Conservation (phyloP, 37 sponge, comb jelly and placozoan species). For the Eunapius fragilis region DNA sequence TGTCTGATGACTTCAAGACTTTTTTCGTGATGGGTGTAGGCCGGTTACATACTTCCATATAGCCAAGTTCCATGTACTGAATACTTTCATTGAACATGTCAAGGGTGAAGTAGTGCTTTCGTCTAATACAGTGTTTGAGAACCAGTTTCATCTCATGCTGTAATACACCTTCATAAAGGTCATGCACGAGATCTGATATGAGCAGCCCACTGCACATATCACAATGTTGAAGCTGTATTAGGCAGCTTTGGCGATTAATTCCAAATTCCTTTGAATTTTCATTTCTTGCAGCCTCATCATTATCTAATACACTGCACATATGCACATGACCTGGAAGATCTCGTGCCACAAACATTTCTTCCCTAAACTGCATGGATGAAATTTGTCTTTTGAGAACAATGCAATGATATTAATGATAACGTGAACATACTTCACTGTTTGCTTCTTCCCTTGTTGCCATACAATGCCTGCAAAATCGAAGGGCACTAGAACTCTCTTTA, state of each 20-base stretch:
- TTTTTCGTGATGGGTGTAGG: too few relatives aligned
- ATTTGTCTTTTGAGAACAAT: neutral
- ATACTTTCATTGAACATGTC: too few relatives aligned
- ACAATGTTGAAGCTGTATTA: too few relatives aligned
- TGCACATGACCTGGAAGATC: too few relatives aligned
- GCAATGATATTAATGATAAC: neutral
- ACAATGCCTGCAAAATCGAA: conserved; percentile 40
- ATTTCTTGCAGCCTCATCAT: conserved; percentile 3
- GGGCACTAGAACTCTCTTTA: conserved; percentile 48
- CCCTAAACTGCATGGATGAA: neutral
- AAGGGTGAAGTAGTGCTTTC: conserved; percentile 17
- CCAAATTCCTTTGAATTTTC: conserved; percentile 16
- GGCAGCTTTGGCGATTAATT: too few relatives aligned
- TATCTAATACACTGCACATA: conserved; percentile 7
- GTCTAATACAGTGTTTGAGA: conserved; percentile 28
- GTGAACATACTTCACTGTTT: conserved; percentile 4
- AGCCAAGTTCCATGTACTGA: too few relatives aligned
- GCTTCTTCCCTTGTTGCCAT: conserved; percentile 29
- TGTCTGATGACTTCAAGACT: too few relatives aligned
- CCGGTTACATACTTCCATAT: too few relatives aligned
- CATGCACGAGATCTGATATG: too few relatives aligned
- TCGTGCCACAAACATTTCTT: too few relatives aligned
- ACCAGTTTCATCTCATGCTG: conserved; percentile 36
- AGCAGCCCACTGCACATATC: too few relatives aligned
- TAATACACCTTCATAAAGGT: too few relatives aligned